Evolutionary conservation across 2,888 invertebrate species (phyloP).

Genomic region (Aproaerema taeniolella): DNA sequence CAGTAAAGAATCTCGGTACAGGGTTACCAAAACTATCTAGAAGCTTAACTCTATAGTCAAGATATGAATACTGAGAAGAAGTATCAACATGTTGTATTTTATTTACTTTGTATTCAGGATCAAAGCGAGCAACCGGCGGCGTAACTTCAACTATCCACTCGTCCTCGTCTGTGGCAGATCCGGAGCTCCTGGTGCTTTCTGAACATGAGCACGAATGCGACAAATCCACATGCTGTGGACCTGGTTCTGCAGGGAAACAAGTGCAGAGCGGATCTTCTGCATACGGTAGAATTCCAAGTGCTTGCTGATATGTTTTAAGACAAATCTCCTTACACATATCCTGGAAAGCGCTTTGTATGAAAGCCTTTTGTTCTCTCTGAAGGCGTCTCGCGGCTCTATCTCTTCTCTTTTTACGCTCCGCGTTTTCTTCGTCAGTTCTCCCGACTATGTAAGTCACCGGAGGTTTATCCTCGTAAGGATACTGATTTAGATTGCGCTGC

Average conservation of each 20-base stretch:
- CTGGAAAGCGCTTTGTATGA: constrained; percentile 58
- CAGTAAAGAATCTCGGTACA: constrained; percentile 59
- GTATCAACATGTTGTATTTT: constrained; percentile 40
- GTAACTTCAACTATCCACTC: constrained; percentile 70
- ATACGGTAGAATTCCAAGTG: constrained; percentile 53
- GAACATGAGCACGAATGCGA: constrained; percentile 62
- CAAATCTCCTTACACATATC: constrained; percentile 67
- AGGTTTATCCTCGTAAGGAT: constrained; percentile 65
- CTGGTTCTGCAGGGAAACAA: constrained; percentile 50
- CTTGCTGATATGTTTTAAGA: constrained; percentile 64
- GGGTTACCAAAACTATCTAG: constrained; percentile 54
- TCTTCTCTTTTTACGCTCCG: constrained; percentile 48
- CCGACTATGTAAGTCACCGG: constrained; percentile 57
- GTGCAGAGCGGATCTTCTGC: constrained; percentile 53
- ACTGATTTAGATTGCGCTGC: constrained; percentile 51
- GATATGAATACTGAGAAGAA: constrained; percentile 51
- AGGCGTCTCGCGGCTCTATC: constrained; percentile 52
- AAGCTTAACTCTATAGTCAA: constrained; percentile 60
- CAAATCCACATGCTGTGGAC: constrained; percentile 36
- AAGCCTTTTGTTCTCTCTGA: constrained; percentile 55
- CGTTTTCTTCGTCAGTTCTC: constrained; percentile 63
- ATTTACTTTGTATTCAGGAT: constrained; percentile 46
- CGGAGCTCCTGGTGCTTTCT: constrained; percentile 37
- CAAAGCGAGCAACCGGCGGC: constrained; percentile 57
- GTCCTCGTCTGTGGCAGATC: constrained; percentile 60